Percentiles rank a stretch among this genome's conserved stretches.
Evolutionary conservation across 92 coral and sea anemone species (phyloP).

Genomic region (Phenganax marumi): DNA sequence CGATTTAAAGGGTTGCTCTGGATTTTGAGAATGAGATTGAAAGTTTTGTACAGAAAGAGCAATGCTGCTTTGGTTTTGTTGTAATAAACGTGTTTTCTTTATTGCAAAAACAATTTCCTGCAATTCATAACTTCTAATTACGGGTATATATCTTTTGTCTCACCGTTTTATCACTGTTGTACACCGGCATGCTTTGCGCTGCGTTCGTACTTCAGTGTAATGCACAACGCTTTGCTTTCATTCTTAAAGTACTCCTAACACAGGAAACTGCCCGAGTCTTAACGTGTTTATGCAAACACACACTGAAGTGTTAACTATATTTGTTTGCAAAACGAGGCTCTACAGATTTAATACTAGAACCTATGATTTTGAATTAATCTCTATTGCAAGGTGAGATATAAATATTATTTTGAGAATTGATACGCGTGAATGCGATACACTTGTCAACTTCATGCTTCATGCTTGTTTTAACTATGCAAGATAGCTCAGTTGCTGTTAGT

Average conservation of each 20-base stretch:
- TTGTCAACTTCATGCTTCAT: background rate
- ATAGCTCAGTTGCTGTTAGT: constrained; percentile 14
- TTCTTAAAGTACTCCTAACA: background rate
- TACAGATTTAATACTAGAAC: background rate
- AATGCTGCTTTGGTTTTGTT: constrained; percentile 23
- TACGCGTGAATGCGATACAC: background rate
- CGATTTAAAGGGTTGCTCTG: background rate
- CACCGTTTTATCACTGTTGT: constrained; percentile 23
- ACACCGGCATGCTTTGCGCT: constrained; percentile 33
- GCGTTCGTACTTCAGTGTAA: constrained; percentile 15
- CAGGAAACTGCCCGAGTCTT: constrained; percentile 27
- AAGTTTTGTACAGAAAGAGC: constrained; percentile 22
- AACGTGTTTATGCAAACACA: constrained; percentile 18
- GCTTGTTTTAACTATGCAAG: constrained; percentile 13
- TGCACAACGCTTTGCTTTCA: constrained; percentile 1
- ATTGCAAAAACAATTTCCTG: constrained; percentile 51
- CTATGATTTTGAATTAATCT: background rate
- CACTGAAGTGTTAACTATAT: background rate
- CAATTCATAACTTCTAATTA: constrained; percentile 42
- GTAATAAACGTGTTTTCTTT: constrained; percentile 41
- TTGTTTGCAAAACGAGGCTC: background rate
- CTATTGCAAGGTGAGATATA: constrained; percentile 20
- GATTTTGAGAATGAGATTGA: background rate
- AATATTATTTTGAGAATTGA: background rate
- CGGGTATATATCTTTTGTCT: constrained; percentile 37